These are phyloP conservation scores for Coelinius sp. DNA, from an alignment of 2,888 invertebrate species.

Conservation along the genomic window DNA sequence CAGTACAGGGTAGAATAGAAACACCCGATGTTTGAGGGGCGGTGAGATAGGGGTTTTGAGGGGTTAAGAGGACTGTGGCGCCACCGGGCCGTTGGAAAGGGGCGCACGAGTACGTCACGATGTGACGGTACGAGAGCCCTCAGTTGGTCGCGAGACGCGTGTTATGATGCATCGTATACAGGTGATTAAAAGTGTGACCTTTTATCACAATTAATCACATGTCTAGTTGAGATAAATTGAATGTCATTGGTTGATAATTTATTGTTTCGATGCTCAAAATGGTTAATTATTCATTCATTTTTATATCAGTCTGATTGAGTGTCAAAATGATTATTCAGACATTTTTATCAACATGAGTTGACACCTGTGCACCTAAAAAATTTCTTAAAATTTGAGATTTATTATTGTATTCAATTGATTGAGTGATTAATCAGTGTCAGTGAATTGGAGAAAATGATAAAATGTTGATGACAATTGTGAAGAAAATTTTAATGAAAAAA, in stretches of 20 bases:
- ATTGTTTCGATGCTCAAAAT: too few species aligned
- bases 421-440: not conserved
- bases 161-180: slow-evolving; percentile 37
- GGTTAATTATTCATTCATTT: too few species aligned
- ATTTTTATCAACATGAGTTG: not conserved
- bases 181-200: not conserved
- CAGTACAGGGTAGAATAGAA: too few species aligned
- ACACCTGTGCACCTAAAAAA: not conserved
- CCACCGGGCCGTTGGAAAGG: slow-evolving; percentile 26
- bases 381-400: not conserved
- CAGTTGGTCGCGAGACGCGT: slow-evolving; percentile 65
- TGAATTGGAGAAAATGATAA: not conserved
- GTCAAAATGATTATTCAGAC: too few species aligned
- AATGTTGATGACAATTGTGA: not conserved
- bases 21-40: too few species aligned
- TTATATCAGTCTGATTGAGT: too few species aligned
- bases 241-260: not conserved
- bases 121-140: slow-evolving; percentile 50
- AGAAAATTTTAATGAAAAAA: not conserved
- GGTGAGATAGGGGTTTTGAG: not conserved
- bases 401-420: not conserved
- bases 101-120: slow-evolving; percentile 41
- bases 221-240: not conserved
- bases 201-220: not conserved
- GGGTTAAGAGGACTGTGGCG: slow-evolving; percentile 1